Conservation (phyloP, 2,113 vertebrate genomes). For the Heteronetta atricapilla region DNA sequence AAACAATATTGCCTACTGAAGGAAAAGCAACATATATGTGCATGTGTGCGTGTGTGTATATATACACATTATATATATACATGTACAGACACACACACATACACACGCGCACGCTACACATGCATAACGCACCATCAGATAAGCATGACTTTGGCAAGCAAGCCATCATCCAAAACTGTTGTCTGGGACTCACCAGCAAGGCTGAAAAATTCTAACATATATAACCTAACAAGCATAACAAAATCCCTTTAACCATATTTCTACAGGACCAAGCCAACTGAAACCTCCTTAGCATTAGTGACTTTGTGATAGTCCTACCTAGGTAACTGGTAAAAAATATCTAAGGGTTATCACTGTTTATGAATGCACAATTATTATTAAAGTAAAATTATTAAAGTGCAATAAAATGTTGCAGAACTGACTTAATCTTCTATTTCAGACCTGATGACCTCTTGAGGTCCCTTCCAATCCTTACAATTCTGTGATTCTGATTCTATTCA, state of each 20-base stretch:
- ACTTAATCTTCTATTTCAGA: neutral
- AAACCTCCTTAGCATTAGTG: neutral
- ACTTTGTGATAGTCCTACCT: neutral
- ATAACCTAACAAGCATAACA: neutral
- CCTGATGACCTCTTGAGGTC: too few species aligned
- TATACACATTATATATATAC: conserved; percentile 22
- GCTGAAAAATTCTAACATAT: neutral
- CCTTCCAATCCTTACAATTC: too few species aligned
- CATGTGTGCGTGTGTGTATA: conserved; percentile 1
- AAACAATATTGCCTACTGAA: conserved; percentile 74
- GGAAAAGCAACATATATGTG: conserved; percentile 67
- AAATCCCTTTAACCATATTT: neutral
- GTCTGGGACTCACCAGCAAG: neutral
- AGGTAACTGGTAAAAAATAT: neutral
- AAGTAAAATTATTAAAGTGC: neutral
- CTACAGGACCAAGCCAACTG: neutral
- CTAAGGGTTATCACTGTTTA: neutral
- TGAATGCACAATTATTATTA: neutral
- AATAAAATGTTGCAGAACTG: neutral
- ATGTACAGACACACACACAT: conserved; percentile 7
- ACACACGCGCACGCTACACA: neutral
- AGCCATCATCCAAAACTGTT: conserved; percentile 26
- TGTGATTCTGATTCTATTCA: neutral
- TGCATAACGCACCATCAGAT: conserved; percentile 12
- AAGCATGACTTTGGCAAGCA: conserved; percentile 35